A percentile compares a stretch with the other conserved stretches of the same genome.
Evolutionary conservation across 2,113 vertebrate species (phyloP).

Genomic region (Platysteira castanea): DNA sequence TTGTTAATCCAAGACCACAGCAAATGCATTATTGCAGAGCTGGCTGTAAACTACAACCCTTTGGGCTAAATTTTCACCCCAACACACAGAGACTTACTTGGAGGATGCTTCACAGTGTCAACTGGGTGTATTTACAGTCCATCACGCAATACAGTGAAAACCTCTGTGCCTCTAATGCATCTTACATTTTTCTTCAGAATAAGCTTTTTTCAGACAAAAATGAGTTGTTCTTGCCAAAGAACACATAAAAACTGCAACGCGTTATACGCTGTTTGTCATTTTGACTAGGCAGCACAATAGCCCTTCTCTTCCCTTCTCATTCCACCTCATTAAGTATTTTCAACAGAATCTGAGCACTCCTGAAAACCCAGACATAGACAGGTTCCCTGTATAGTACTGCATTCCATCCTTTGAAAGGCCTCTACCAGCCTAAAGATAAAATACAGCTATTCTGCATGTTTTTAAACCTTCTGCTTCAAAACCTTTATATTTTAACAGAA

Average conservation of each 20-base stretch:
- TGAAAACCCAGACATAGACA: background rate
- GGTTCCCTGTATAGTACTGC: background rate
- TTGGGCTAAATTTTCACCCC: background rate
- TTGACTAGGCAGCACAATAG: background rate
- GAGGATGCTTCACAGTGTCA: background rate
- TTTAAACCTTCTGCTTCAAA: background rate
- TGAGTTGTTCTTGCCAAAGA: background rate
- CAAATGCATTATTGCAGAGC: background rate
- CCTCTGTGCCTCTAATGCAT: background rate
- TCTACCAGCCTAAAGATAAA: background rate
- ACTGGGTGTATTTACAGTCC: background rate
- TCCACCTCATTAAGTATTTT: background rate
- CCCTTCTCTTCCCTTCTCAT: background rate
- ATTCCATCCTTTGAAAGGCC: background rate
- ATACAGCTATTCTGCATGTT: background rate
- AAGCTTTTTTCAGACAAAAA: slow-evolving; percentile 13
- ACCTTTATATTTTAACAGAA: background rate
- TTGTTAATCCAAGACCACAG: background rate
- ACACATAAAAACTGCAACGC: background rate
- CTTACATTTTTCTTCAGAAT: background rate
- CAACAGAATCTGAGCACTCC: background rate
- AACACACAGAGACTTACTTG: background rate
- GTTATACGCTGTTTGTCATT: background rate
- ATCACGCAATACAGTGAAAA: background rate
- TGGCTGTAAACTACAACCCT: background rate